Percentiles rank a stretch among this genome's conserved stretches.
Conservation (phyloP, 2,797 vertebrate genomes). For the Bradypodion pumilum region DNA sequence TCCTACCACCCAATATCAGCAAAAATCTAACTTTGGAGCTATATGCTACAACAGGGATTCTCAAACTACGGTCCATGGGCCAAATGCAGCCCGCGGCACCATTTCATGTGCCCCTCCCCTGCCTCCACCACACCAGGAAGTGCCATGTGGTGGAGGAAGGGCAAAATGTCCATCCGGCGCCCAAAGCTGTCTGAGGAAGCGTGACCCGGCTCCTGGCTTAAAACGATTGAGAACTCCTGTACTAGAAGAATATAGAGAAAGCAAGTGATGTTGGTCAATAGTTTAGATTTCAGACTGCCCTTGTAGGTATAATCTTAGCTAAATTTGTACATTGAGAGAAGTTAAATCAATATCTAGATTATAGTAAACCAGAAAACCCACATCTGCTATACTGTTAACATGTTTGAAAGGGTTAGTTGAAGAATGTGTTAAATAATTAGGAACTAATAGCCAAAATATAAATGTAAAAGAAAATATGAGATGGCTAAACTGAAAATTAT, state of each 20-base stretch:
- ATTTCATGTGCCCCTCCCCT: too few relatives aligned
- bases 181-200: too few relatives aligned
- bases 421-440: background rate
- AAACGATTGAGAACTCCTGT: too few relatives aligned
- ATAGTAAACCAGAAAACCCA: background rate
- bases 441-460: background rate
- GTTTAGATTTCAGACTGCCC: background rate
- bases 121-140: too few relatives aligned
- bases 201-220: too few relatives aligned
- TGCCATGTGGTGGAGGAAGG: too few relatives aligned
- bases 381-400: background rate
- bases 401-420: background rate
- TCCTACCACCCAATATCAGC: background rate
- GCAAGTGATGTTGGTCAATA: background rate
- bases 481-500: conserved; percentile 8
- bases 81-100: too few relatives aligned
- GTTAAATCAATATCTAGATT: background rate
- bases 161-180: too few relatives aligned
- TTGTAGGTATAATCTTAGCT: background rate
- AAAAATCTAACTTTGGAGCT: background rate
- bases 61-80: too few relatives aligned
- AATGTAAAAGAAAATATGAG: background rate
- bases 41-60: too few relatives aligned
- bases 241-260: too few relatives aligned
- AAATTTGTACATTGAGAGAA: background rate